Conservation (phyloP, 2,888 invertebrate species). For the Ischnura elegans region DNA sequence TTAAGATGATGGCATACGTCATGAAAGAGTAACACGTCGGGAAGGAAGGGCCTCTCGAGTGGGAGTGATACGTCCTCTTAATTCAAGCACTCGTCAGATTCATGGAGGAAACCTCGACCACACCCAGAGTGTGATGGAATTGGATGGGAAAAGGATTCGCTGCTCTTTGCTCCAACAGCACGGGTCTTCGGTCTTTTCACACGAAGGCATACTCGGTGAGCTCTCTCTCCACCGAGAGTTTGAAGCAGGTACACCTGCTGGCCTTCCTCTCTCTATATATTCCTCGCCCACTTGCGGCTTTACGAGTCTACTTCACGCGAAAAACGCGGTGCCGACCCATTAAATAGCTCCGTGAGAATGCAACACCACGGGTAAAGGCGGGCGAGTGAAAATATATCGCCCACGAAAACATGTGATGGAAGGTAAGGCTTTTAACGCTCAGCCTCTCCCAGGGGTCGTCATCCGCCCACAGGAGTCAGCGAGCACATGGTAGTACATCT, state of each 20-base stretch:
- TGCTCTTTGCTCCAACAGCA: neutral
- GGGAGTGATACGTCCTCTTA: too few species aligned
- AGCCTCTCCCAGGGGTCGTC: neutral
- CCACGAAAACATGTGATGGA: slow-evolving; percentile 14
- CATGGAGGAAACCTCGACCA: neutral
- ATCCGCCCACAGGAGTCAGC: neutral
- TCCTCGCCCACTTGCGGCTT: neutral
- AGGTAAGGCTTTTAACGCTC: slow-evolving; percentile 11
- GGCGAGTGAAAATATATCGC: slow-evolving; percentile 8
- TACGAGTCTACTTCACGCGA: slow-evolving; percentile 35
- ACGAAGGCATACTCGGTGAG: neutral
- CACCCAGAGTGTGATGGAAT: neutral
- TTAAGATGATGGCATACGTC: too few species aligned
- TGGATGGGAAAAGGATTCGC: neutral
- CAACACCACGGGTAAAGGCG: neutral
- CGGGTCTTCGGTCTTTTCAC: neutral
- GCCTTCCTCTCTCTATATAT: neutral
- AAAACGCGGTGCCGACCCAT: neutral
- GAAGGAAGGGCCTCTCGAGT: too few species aligned
- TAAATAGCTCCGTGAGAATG: slow-evolving; percentile 10
- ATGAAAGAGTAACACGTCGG: too few species aligned
- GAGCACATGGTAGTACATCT: neutral
- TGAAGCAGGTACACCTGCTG: slow-evolving; percentile 17
- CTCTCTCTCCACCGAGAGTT: neutral
- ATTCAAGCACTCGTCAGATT: neutral